Percentiles rank a stretch among this genome's conserved stretches.
phyloP scores from a whole-genome alignment of 2,888 invertebrate genomes.

The Polyploca ridens region DNA sequence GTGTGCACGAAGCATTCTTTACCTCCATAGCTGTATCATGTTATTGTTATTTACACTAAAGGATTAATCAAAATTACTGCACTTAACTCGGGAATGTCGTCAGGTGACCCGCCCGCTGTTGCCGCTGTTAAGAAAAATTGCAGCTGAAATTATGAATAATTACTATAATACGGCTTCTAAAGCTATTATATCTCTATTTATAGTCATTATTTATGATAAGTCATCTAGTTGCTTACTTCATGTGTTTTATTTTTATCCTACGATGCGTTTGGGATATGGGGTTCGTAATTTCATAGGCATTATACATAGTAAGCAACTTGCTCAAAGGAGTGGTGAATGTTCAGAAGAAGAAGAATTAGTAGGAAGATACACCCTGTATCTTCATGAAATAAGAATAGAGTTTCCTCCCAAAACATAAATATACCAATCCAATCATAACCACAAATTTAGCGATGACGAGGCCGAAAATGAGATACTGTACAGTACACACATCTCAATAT shows the following conservation, averaged over 20 bases:
- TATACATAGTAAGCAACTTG: too few relatives aligned
- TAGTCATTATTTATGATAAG: constrained; percentile 23
- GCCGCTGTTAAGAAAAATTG: constrained; percentile 35
- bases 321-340: too few relatives aligned
- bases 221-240: neutral
- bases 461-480: neutral
- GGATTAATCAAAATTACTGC: constrained; percentile 38
- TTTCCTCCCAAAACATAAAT: too few relatives aligned
- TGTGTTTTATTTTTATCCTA: neutral
- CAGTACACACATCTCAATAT: neutral
- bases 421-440: too few relatives aligned
- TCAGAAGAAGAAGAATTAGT: too few relatives aligned
- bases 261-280: too few relatives aligned
- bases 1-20: neutral
- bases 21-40: constrained; percentile 13
- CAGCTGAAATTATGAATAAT: constrained; percentile 47
- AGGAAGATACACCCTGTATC: too few relatives aligned
- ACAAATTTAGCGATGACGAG: neutral
- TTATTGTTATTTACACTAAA: constrained; percentile 34
- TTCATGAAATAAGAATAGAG: too few relatives aligned
- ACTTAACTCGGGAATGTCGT: constrained; percentile 35
- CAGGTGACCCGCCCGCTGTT: constrained; percentile 22
- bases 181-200: constrained; percentile 36
- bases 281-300: too few relatives aligned
- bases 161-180: constrained; percentile 34